phyloP scores from a whole-genome alignment of 2,797 vertebrate species.

The Argentina silus region DNA sequence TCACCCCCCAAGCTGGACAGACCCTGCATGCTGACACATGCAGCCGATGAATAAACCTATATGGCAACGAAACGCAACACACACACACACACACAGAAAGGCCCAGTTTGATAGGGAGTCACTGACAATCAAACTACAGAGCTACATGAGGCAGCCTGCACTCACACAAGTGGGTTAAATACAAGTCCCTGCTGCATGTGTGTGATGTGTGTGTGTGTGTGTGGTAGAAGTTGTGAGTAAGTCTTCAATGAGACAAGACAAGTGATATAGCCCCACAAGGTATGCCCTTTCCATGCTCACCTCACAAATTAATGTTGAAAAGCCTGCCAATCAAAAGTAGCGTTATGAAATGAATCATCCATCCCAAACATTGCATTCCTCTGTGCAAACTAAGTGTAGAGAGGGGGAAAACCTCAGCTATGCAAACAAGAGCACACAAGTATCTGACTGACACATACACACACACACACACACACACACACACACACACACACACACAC shows the following conservation, averaged over 20 bases:
- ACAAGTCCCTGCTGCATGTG: not conserved
- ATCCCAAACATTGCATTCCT: constrained; percentile 23
- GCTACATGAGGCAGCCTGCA: not conserved
- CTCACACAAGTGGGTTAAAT: constrained; percentile 5
- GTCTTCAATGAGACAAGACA: constrained; percentile 6
- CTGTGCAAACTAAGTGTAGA: constrained; percentile 29
- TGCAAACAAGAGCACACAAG: constrained; percentile 17
- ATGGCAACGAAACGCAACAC: constrained; percentile 27
- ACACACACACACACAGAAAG: constrained; percentile 24
- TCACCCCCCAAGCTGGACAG: constrained; percentile 12
- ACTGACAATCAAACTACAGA: not conserved
- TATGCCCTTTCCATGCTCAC: constrained; percentile 23
- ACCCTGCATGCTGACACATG: constrained; percentile 52
- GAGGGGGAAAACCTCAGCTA: constrained; percentile 5
- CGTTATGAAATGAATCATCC: constrained; percentile 21
- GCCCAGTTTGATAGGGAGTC: constrained; percentile 1
- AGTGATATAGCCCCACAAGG: constrained; percentile 20
- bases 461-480: constrained; percentile 11
- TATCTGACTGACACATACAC: not conserved
- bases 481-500: constrained; percentile 7
- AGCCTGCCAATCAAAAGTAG: constrained; percentile 31
- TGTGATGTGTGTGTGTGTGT: not conserved
- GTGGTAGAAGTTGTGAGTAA: constrained; percentile 50
- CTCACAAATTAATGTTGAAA: not conserved
- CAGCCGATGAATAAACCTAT: not conserved